Evolutionary conservation across 2,797 vertebrate genomes (phyloP).

Genomic region (Malacoctenus gilli): DNA sequence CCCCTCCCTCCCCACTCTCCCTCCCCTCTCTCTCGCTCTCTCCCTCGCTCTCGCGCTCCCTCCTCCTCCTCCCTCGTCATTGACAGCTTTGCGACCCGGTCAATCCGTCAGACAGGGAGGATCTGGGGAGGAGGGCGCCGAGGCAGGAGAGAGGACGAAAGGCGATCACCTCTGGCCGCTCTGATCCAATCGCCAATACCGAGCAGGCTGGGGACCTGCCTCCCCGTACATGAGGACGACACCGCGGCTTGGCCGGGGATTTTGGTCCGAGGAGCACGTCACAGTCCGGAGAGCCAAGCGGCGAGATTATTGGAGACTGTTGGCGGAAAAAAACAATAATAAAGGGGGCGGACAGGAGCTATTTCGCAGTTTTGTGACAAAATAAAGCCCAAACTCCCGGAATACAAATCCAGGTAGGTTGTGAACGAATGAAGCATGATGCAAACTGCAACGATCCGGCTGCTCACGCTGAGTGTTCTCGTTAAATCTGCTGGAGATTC

Average conservation of each 20-base stretch:
- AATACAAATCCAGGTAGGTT: constrained; percentile 78
- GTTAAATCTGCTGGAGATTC: too few species aligned
- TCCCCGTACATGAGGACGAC: constrained; percentile 61
- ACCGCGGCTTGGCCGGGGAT: constrained; percentile 51
- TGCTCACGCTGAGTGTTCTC: too few species aligned
- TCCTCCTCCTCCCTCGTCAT: constrained; percentile 44
- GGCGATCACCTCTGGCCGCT: constrained; percentile 73
- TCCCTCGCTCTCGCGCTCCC: constrained; percentile 16
- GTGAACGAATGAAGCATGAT: constrained; percentile 36
- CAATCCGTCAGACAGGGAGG: constrained; percentile 73
- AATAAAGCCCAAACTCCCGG: constrained; percentile 54
- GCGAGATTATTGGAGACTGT: constrained; percentile 6
- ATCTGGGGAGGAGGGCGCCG: constrained; percentile 67
- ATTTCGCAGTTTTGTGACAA: constrained; percentile 24
- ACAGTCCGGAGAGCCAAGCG: too few species aligned
- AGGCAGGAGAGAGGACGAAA: constrained; percentile 62
- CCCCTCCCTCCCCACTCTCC: background rate
- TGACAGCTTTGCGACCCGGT: constrained; percentile 78
- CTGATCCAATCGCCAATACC: constrained; percentile 61
- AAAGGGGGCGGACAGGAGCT: constrained; percentile 51
- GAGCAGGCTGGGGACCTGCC: constrained; percentile 57
- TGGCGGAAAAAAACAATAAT: constrained; percentile 26
- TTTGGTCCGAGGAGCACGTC: constrained; percentile 46
- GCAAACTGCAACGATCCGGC: constrained; percentile 48
- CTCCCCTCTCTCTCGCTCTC: constrained; percentile 3